phyloP scores from a whole-genome alignment of 2,113 vertebrate genomes.

The Lophotis ruficrista region DNA sequence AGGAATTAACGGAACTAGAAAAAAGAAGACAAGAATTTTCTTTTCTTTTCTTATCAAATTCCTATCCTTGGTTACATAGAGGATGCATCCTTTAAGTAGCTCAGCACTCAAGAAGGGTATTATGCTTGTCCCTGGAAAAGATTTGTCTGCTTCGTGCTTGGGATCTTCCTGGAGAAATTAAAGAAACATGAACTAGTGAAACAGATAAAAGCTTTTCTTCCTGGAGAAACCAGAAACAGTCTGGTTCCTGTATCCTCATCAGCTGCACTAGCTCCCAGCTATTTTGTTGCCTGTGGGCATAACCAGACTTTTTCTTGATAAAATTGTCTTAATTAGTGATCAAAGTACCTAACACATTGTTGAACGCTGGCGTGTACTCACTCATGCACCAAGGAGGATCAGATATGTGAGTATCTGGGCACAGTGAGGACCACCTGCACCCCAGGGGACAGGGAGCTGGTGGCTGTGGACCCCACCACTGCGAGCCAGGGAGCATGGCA shows the following conservation, averaged over 20 bases:
- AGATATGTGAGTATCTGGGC: not conserved
- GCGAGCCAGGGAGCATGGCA: not conserved
- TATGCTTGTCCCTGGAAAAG: not conserved
- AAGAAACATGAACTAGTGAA: not conserved
- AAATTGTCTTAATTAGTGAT: not conserved
- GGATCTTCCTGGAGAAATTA: not conserved
- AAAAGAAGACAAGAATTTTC: not conserved
- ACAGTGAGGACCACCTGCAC: not conserved
- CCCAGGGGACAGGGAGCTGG: not conserved
- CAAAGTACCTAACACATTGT: not conserved
- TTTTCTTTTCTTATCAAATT: conserved; percentile 1
- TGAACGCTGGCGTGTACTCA: not conserved
- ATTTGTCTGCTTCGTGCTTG: not conserved
- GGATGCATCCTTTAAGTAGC: not conserved
- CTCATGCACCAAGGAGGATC: not conserved
- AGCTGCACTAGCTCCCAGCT: not conserved
- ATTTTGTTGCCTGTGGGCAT: not conserved
- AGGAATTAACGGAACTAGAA: not conserved
- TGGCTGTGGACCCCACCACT: not conserved
- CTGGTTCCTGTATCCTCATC: not conserved
- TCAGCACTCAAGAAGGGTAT: not conserved
- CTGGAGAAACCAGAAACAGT: not conserved
- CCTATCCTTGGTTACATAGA: not conserved
- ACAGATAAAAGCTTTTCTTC: not conserved
- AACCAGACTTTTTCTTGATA: not conserved